A percentile compares a stretch with the other conserved stretches of the same genome.
Conservation (phyloP, 2,888 invertebrate genomes). For the Polydrusus pterygomalis region DNA sequence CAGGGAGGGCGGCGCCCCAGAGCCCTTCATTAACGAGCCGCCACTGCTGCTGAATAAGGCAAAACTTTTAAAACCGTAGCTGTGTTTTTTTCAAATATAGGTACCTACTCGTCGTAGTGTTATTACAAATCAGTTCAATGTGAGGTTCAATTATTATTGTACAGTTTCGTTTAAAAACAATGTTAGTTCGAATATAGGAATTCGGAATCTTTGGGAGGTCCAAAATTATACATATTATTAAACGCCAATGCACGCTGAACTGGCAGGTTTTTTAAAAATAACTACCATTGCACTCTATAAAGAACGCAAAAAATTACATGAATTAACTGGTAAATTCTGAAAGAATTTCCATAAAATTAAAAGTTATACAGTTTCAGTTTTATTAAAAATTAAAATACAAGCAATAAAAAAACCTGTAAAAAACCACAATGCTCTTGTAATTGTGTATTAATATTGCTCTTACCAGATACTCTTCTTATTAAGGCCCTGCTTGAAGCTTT, state of each 20-base stretch:
- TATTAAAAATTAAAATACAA: too few species aligned
- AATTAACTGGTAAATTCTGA: background rate
- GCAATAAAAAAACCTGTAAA: too few species aligned
- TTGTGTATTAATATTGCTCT: too few species aligned
- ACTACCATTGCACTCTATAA: slow-evolving; percentile 9
- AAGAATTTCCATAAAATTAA: background rate
- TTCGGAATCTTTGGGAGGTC: slow-evolving; percentile 11
- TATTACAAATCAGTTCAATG: background rate
- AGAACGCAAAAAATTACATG: background rate
- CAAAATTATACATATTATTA: slow-evolving; percentile 10
- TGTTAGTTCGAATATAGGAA: background rate
- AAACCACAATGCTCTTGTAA: too few species aligned
- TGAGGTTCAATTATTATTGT: too few species aligned
- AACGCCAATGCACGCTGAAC: background rate
- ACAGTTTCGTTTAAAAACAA: background rate
- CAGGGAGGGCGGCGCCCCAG: too few species aligned
- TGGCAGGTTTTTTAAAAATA: background rate
- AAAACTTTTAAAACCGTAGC: background rate
- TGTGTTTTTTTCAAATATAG: too few species aligned
- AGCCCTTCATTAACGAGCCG: too few species aligned
- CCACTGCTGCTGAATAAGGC: background rate
- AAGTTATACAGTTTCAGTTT: too few species aligned
- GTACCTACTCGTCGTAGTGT: background rate
- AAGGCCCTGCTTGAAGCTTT: too few species aligned
- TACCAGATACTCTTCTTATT: too few species aligned